phyloP scores from a whole-genome alignment of 2,113 vertebrate species.

The Gopherus evgoodei region DNA sequence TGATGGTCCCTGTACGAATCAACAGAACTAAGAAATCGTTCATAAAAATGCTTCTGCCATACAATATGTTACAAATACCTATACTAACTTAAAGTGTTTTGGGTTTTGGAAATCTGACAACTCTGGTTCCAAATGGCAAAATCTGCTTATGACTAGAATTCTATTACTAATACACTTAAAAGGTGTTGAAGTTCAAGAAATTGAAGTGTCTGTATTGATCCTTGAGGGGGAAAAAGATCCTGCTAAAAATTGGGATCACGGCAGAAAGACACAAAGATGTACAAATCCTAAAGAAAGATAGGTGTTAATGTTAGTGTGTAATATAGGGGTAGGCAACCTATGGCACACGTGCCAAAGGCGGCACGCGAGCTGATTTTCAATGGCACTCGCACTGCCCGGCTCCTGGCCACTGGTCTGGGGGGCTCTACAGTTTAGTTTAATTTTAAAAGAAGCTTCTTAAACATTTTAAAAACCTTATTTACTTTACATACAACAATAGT shows the following conservation, averaged over 20 bases:
- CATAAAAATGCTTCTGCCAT: fast-evolving
- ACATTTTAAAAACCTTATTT: too few relatives aligned
- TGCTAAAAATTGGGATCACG: not conserved
- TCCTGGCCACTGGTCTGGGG: too few relatives aligned
- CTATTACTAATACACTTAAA: not conserved
- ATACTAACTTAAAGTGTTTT: not conserved
- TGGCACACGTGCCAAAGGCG: too few relatives aligned
- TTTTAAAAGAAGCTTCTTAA: too few relatives aligned
- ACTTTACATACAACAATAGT: too few relatives aligned
- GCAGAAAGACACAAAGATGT: not conserved
- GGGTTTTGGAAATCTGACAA: not conserved
- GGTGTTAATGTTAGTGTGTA: not conserved
- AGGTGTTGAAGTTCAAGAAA: not conserved
- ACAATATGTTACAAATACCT: not conserved
- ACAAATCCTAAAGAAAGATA: not conserved
- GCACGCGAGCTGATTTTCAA: too few relatives aligned
- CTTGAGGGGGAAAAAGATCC: not conserved
- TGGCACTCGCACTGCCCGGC: too few relatives aligned
- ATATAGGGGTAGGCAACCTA: not conserved
- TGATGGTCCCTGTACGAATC: not conserved
- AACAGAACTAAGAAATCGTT: not conserved
- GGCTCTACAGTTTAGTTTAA: too few relatives aligned
- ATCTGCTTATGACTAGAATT: not conserved
- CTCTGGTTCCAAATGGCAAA: not conserved
- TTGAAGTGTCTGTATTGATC: not conserved